Conservation (phyloP, 30 jellyfish, hydroid and myxozoan species). For the Aurelia sp. region DNA sequence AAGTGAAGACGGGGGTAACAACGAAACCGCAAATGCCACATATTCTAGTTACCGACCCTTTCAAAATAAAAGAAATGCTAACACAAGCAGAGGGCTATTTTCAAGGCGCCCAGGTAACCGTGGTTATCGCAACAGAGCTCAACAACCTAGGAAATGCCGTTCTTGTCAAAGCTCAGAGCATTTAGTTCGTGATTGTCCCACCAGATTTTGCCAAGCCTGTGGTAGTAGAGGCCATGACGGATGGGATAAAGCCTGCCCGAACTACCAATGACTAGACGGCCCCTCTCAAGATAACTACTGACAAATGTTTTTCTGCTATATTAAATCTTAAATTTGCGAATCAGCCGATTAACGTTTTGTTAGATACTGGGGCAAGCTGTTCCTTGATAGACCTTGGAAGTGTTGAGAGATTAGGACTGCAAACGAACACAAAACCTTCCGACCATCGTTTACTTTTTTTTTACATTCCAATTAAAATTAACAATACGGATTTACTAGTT, state of each 20-base stretch:
- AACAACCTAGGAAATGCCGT: slow-evolving; percentile 46
- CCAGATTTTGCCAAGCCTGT: slow-evolving; percentile 64
- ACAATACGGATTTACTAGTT: too few species aligned
- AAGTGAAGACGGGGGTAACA: slow-evolving; percentile 37
- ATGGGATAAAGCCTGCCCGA: slow-evolving; percentile 62
- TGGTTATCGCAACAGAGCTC: slow-evolving; percentile 13
- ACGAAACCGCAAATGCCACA: not conserved
- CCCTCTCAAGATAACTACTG: not conserved
- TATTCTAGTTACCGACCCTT: too few species aligned
- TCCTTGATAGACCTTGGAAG: slow-evolving; percentile 60
- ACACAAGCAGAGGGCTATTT: too few species aligned
- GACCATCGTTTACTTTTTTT: slow-evolving; percentile 5
- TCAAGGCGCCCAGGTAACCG: too few species aligned
- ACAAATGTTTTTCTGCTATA: slow-evolving; percentile 43
- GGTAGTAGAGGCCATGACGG: slow-evolving; percentile 58
- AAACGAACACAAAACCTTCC: not conserved
- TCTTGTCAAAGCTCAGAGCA: slow-evolving; percentile 60
- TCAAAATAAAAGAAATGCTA: too few species aligned
- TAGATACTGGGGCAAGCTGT: slow-evolving; percentile 70
- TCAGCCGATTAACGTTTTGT: slow-evolving; percentile 21
- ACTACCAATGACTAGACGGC: slow-evolving; percentile 43
- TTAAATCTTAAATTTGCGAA: slow-evolving; percentile 20
- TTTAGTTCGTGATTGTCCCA: slow-evolving; percentile 48
- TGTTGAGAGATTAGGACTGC: slow-evolving; percentile 7
- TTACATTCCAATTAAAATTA: too few species aligned